Evolutionary conservation across 2,888 invertebrate species (phyloP).

Genomic region (Epirrhoe tristata): DNA sequence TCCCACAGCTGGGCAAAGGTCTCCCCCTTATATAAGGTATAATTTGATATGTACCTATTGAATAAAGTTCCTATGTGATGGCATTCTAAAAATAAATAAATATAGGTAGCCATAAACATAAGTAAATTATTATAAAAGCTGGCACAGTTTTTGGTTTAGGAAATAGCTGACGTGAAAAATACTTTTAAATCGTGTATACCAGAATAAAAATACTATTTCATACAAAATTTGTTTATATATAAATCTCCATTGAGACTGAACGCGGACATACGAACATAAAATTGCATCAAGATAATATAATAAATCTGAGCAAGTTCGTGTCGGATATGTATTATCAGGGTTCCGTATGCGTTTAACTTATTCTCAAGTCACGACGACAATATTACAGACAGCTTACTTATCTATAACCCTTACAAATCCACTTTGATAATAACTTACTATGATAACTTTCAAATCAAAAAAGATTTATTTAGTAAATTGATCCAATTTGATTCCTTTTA

Average conservation of each 20-base stretch:
- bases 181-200: constrained; percentile 1
- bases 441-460: no score
- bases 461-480: no score
- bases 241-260: constrained; percentile 24
- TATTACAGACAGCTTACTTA: no score
- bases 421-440: no score
- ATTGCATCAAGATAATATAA: constrained; percentile 24
- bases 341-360: background rate
- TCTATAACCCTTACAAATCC: no score
- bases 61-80: no score
- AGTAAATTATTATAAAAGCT: background rate
- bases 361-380: no score
- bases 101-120: background rate
- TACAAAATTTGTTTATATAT: constrained; percentile 13
- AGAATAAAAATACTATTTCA: constrained; percentile 16
- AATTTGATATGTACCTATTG: no score
- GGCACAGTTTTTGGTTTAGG: background rate
- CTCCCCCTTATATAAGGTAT: no score
- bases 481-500: no score
- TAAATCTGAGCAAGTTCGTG: constrained; percentile 5
- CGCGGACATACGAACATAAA: constrained; percentile 25
- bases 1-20: no score
- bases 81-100: no score
- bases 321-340: background rate
- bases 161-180: constrained; percentile 7